Evolutionary conservation across 2,797 vertebrate species (phyloP).

Genomic region (Sebastes trivittatus): DNA sequence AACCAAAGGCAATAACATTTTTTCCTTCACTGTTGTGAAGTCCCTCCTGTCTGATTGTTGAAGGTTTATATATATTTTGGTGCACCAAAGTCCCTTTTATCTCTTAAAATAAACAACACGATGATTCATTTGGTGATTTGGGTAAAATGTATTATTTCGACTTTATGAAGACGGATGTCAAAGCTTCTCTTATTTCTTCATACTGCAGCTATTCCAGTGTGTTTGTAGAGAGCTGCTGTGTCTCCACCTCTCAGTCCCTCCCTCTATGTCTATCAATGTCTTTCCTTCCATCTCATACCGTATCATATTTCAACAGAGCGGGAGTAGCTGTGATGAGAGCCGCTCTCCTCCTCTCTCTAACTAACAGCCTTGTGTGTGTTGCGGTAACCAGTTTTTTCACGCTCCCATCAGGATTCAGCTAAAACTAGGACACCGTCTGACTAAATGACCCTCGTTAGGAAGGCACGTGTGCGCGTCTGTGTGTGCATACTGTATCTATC

Average conservation of each 20-base stretch:
- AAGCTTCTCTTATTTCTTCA: neutral
- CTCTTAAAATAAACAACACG: constrained; percentile 8
- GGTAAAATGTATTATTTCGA: constrained; percentile 1
- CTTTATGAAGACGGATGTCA: constrained; percentile 14
- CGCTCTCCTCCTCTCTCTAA: neutral
- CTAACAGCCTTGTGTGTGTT: constrained; percentile 24
- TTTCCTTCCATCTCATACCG: constrained; percentile 16
- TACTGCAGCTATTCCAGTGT: neutral
- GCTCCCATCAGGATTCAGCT: constrained; percentile 36
- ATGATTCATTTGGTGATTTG: constrained; percentile 30
- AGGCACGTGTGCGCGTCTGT: constrained; percentile 15
- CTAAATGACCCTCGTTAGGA: constrained; percentile 47
- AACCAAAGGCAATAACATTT: constrained; percentile 1
- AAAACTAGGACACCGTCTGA: constrained; percentile 60
- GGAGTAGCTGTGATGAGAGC: constrained; percentile 27
- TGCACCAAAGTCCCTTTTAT: neutral
- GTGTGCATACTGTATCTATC: neutral
- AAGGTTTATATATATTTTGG: constrained; percentile 11
- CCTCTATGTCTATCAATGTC: constrained; percentile 1
- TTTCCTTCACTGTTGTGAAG: constrained; percentile 5
- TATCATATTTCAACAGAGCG: constrained; percentile 40
- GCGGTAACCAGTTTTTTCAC: constrained; percentile 19
- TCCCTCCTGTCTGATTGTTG: constrained; percentile 1
- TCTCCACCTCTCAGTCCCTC: neutral
- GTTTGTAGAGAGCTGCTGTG: neutral